phyloP scores from a whole-genome alignment of 92 coral and sea anemone species.

The Porites rus region DNA sequence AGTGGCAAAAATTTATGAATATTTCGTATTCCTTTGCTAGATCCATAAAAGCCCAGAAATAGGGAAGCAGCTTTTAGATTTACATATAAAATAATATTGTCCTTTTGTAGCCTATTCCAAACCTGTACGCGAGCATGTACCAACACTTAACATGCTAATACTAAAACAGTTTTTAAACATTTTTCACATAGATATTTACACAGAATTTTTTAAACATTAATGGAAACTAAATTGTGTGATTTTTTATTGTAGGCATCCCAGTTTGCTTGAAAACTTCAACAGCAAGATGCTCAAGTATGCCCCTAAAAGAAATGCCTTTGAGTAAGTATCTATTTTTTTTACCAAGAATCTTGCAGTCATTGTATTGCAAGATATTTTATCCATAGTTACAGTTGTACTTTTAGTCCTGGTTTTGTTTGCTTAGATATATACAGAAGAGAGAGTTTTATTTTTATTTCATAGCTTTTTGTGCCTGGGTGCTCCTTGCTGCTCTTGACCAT shows the following conservation, averaged over 20 bases:
- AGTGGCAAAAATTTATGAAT: background rate
- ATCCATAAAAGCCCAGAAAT: background rate
- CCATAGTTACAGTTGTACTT: too few relatives aligned
- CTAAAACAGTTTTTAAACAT: background rate
- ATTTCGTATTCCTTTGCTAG: background rate
- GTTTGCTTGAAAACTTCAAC: conserved; percentile 37
- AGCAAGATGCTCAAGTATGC: conserved; percentile 42
- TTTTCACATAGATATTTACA: background rate
- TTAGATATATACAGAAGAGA: background rate
- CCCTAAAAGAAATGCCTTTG: conserved; percentile 31
- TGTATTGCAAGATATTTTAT: too few relatives aligned
- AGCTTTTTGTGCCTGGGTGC: background rate
- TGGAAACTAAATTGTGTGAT: background rate
- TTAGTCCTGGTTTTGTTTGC: too few relatives aligned
- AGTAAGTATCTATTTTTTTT: conserved; percentile 4
- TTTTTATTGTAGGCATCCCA: conserved; percentile 22
- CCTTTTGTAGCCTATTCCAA: too few relatives aligned
- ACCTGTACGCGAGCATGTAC: too few relatives aligned
- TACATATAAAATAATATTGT: too few relatives aligned
- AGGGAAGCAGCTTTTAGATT: background rate
- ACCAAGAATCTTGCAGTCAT: too few relatives aligned
- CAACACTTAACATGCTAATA: too few relatives aligned
- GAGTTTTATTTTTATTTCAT: background rate
- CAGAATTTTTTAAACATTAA: too few relatives aligned
- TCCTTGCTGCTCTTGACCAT: conserved; percentile 9